Evolutionary conservation across 2,113 vertebrate genomes (phyloP), one percentile per base, ranked within the genome.

Genomic region (Oriolus oriolus): DNA sequence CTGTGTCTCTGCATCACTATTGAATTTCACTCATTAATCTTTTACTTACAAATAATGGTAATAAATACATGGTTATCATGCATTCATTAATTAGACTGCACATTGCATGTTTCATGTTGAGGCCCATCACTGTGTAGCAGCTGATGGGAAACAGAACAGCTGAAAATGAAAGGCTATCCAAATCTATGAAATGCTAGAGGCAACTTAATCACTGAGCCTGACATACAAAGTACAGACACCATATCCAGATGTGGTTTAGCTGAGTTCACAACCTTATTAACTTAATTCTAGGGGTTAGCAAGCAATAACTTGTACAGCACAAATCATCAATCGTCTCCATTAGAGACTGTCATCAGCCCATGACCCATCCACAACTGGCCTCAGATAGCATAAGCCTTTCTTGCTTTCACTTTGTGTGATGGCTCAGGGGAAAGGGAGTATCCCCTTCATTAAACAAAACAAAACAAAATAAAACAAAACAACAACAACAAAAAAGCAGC

Each of bases 181-280:
- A 94, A 95, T 73, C 81, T 52, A 41, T 27, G 60, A 90, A 97
- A 96, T 31, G 65, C 86, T 73, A 56, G 20, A 52, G 77, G 87
- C 87, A 95, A n/a, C 69, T 82, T 71, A 92, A 89, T 91, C 93
- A 89, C 89, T 65, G 74, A 76, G 74, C 28, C 37, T 91, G 93
- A 91, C 82, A 87, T 57, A 68, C 61, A 49, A 75, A 93, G 65
- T 45, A 82, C 81, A 95, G 63, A 54, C 82, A 91, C 41, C 13
- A 4, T 82, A 45, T 61, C 92, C 76, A 93, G 84, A 95, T 76
- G 78, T 75, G 84, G 82, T 91, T 95, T 90, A 85, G 76, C 61
- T 53, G 63, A 75, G 90, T 88, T 96, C 88, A 80, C 41, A 73
- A 84, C 75, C 92, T 94, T 84, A 89, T 85, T 96, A 97, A 94